Evolutionary conservation across 2,888 invertebrate genomes (phyloP), one percentile per base, ranked within the genome.

Genomic region (Chrysotoxum bicinctum): DNA sequence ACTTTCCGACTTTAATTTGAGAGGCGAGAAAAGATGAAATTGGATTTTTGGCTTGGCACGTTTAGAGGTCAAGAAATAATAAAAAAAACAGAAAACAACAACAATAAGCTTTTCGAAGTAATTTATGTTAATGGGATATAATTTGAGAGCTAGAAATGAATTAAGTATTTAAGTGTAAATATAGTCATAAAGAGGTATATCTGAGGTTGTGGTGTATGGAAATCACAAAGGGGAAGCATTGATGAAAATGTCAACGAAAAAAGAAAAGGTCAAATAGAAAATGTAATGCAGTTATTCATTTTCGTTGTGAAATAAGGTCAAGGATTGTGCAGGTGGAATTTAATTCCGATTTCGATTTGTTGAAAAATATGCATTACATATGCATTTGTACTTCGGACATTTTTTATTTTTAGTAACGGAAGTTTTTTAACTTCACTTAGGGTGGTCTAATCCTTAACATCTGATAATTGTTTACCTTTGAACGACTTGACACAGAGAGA

Each of bases 11-110:
- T 64, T 58, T 54, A 37, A 37, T 62, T 52, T 48, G 10, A 50
- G n/a, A 54, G 30, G 37, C 43, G 64, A 21, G 26, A 58, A 37
- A 58, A 81, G 68, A 68, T 60, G 35, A 77, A 82, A 77, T 68
- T 77, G 66, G 77, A 70, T 74, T 83, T 58, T 78, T 54, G 45
- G 66, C n/a, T 79, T 79, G 68, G 69, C 74, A 83, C 68, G 79
- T 77, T 83, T 64, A 62, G 62, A 83, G 73, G 69, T 74, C 78
- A 69, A 83, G 40, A 54, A 66, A 50, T 54, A 64, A 21, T 19
- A 32, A 19, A 32, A 26, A 52, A n/a, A n/a, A 52, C n/a, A 16
- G 30, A 30, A 30, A 16, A n/a, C 19, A 62, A 77, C 48, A 70
- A 76, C 48, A 16, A 64, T 54, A 30, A 40, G 48, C 16, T 54